These are phyloP conservation scores for Epicampocera succincta DNA, from an alignment of 2,888 invertebrate species.

Conservation along the genomic window DNA sequence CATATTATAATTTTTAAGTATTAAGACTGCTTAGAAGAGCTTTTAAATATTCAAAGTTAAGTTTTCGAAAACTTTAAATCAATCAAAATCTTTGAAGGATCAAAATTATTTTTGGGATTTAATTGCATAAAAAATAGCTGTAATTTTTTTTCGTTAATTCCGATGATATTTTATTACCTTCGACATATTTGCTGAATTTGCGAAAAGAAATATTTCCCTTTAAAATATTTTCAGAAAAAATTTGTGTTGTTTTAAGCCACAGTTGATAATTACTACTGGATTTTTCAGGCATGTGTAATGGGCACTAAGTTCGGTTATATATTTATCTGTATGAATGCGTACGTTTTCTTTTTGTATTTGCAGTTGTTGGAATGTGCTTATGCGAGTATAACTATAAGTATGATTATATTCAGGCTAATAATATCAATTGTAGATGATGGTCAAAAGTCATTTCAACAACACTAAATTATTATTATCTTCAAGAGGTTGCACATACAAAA, in stretches of 20 bases:
- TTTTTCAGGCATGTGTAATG: neutral
- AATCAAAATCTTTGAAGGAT: too few species aligned
- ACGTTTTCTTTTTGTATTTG: constrained; percentile 43
- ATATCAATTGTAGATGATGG: constrained; percentile 82
- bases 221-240: neutral
- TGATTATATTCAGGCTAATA: constrained; percentile 72
- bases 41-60: too few species aligned
- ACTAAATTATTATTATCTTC: constrained; percentile 83
- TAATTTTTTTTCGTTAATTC: too few species aligned
- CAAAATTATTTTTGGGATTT: too few species aligned
- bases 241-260: neutral
- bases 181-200: too few species aligned
- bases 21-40: too few species aligned
- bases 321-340: neutral
- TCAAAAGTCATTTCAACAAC: constrained; percentile 83
- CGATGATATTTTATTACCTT: too few species aligned
- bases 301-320: neutral
- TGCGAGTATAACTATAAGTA: constrained; percentile 53
- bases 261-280: neutral
- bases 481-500: constrained; percentile 77
- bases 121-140: too few species aligned
- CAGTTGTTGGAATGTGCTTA: neutral
- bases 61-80: too few species aligned
- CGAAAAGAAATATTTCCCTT: neutral
- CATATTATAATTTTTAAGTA: too few species aligned